These are phyloP conservation scores for Corydoras sp. DNA, from an alignment of 2,113 vertebrate genomes.

Conservation along the genomic window DNA sequence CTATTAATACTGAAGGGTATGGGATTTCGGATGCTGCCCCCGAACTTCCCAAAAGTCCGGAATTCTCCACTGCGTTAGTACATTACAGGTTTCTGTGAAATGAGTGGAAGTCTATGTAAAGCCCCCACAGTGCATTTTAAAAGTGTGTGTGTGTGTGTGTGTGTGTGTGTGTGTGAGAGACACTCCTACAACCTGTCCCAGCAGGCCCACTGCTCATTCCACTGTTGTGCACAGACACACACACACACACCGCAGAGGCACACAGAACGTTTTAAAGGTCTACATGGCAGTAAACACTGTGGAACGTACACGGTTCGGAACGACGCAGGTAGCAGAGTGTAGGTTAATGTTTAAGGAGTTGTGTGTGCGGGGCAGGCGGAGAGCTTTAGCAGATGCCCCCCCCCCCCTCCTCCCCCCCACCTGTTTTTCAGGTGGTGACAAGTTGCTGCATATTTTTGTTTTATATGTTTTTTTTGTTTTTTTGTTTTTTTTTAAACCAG, in stretches of 20 bases:
- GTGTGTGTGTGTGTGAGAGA: conserved; percentile 28
- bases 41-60: no score
- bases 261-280: not conserved
- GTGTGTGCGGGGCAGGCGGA: no score
- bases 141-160: conserved; percentile 32
- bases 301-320: not conserved
- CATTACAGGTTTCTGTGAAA: no score
- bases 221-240: not conserved
- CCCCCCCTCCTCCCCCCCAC: no score
- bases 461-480: not conserved
- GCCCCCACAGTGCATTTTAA: no score
- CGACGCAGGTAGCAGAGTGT: no score
- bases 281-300: not conserved
- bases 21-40: no score
- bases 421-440: not conserved
- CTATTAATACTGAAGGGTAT: no score
- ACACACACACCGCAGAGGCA: not conserved
- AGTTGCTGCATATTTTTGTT: not conserved
- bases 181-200: conserved; percentile 33
- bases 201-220: conserved; percentile 33
- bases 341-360: no score
- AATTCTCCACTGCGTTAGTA: no score
- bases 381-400: no score
- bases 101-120: no score
- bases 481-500: not conserved